phyloP scores from a whole-genome alignment of 2,888 invertebrate genomes.

The Eretmocerus hayati region DNA sequence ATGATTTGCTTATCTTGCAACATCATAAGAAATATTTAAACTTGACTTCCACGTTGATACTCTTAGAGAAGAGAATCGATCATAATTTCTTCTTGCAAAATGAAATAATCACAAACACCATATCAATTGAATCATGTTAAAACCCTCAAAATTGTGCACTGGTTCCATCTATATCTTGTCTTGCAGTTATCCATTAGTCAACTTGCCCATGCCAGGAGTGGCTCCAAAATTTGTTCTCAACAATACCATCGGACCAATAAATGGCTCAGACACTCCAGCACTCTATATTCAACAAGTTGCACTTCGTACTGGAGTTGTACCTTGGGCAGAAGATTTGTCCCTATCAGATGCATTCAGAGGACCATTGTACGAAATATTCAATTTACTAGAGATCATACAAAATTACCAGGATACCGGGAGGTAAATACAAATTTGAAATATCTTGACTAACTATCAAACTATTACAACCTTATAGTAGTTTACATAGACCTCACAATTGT shows the following conservation, averaged over 20 bases:
- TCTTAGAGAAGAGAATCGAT: too few relatives aligned
- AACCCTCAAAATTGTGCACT: too few relatives aligned
- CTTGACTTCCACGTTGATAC: too few relatives aligned
- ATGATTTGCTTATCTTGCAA: too few relatives aligned
- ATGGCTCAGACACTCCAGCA: constrained; percentile 52
- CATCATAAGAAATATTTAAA: too few relatives aligned
- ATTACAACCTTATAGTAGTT: not conserved
- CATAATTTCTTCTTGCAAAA: not conserved
- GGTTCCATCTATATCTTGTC: too few relatives aligned
- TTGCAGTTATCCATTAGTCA: constrained; percentile 74
- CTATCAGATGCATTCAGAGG: constrained; percentile 88
- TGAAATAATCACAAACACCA: too few relatives aligned
- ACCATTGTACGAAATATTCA: constrained; percentile 83
- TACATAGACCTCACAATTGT: constrained; percentile 1
- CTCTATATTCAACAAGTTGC: constrained; percentile 73
- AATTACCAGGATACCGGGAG: constrained; percentile 71
- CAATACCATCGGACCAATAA: constrained; percentile 37
- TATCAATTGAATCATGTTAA: too few relatives aligned
- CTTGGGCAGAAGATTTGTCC: constrained; percentile 76
- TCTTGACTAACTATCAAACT: not conserved
- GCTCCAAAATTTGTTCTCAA: constrained; percentile 66
- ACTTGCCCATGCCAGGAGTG: constrained; percentile 85
- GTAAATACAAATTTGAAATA: constrained; percentile 44
- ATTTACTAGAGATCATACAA: constrained; percentile 75
- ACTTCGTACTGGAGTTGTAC: constrained; percentile 70